These are phyloP conservation scores for Alosa sapidissima DNA, from an alignment of 2,797 vertebrate genomes.

Conservation along the genomic window DNA sequence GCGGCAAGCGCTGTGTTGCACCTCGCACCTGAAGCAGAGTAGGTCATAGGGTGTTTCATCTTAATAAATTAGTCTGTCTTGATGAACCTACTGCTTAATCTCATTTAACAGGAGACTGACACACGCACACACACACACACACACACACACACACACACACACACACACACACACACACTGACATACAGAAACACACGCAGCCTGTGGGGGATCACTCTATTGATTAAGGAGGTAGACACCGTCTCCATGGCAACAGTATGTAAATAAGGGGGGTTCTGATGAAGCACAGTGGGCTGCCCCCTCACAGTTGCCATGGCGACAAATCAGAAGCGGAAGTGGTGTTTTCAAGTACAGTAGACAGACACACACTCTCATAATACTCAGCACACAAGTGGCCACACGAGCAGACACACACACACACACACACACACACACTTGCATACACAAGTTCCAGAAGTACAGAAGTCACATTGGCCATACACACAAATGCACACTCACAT, in stretches of 20 bases:
- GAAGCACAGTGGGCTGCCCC: background rate
- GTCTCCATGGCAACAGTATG: background rate
- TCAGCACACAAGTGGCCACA: background rate
- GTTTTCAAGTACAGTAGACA: background rate
- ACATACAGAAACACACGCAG: background rate
- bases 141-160: background rate
- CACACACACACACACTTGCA: too few relatives aligned
- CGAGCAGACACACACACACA: too few relatives aligned
- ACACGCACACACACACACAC: background rate
- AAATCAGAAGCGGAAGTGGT: background rate
- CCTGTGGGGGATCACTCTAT: constrained; percentile 10
- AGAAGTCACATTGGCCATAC: background rate
- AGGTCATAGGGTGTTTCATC: background rate
- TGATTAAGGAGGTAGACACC: constrained; percentile 35
- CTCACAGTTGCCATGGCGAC: background rate
- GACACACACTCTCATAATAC: background rate
- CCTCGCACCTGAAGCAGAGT: too few relatives aligned
- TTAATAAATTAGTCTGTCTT: background rate
- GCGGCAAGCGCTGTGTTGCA: too few relatives aligned
- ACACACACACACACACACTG: constrained; percentile 20
- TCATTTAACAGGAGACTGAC: background rate
- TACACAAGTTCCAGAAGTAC: too few relatives aligned
- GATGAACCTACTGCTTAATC: background rate
- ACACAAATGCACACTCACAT: background rate
- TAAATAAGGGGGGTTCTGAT: background rate